These are phyloP conservation scores for Eledone cirrhosa DNA, from an alignment of 2,888 invertebrate genomes.

Conservation along the genomic window DNA sequence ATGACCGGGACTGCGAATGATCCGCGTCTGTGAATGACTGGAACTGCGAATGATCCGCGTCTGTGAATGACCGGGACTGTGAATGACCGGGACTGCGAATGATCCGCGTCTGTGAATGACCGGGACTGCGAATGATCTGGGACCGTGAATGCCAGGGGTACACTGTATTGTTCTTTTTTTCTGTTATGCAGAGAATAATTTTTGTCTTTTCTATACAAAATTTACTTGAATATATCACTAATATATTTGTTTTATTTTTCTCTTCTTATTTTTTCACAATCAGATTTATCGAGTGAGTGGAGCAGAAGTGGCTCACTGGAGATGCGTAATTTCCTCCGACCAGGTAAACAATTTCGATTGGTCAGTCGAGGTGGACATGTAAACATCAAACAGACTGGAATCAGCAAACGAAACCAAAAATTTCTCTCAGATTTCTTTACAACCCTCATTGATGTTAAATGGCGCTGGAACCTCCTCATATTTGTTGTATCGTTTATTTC, in stretches of 20 bases:
- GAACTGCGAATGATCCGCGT: no score
- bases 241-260: neutral
- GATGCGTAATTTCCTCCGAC: slow-evolving; percentile 17
- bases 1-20: no score
- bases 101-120: no score
- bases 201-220: neutral
- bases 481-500: slow-evolving; percentile 86
- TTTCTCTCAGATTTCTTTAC: slow-evolving; percentile 81
- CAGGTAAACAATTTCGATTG: slow-evolving; percentile 32
- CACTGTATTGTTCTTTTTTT: no score
- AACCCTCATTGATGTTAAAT: slow-evolving; percentile 91
- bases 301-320: neutral
- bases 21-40: no score
- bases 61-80: no score
- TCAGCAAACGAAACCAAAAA: slow-evolving; percentile 81
- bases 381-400: slow-evolving; percentile 92
- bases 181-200: neutral
- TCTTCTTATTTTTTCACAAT: neutral
- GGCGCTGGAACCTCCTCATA: slow-evolving; percentile 83
- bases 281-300: neutral
- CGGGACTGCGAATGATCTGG: no score
- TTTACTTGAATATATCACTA: no score
- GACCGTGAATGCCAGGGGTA: no score
- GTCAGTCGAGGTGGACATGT: slow-evolving; percentile 41
- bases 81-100: no score